Base-by-base conservation (phyloP, 2,888 invertebrate species). In the Pristionchus arcanus region DNA sequence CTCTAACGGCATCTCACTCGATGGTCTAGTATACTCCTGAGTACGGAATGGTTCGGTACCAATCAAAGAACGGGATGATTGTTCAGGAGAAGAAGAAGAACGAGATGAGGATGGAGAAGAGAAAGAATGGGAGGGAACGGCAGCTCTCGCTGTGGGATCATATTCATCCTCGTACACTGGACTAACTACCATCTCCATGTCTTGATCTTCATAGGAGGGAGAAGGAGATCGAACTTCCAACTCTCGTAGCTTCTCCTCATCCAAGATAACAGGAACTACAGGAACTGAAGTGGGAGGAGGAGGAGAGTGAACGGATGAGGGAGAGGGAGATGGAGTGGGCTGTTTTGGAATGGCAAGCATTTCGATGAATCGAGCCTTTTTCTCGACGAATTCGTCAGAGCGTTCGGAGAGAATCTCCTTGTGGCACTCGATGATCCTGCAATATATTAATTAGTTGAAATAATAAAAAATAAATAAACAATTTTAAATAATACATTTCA, bases 81-180 rank as follows among this genome's bases (percentile, higher is more conserved):
- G 25, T 2, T 77, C 77, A 13, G 77, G 77, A 7, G 77, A 77
- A 16, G 77, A 77, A 21, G 81, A 81, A 21, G 81, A 81, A 0
- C 28, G 49, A 28, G 81, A 34, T 9, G n/a, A 34, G 49, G 81
- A 53, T 15, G 53, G 81, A n/a, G 81, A 81, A 53, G 81, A 81
- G 7, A 19, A 71, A 31, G 34, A 31, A 34, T 42, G 34, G 28
- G 49, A 28, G 53, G 42, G 81, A 21, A 77, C 21, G 1, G 49
- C 21, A 1, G 49, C 49, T 0, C 53, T n/a, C 0, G 81, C 81
- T 2, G 81, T 81, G 34, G 81, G 81, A 53, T 81, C 81, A 16
- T 81, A 81, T 34, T 81, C 81, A 53, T 81, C 81, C 49, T 81
- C 81, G 53, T 81, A 81, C 15, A 81, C 81, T 4, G 81, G 81